Base-by-base conservation (phyloP, 2,888 invertebrate genomes). In the Hyposoter dolosus region DNA sequence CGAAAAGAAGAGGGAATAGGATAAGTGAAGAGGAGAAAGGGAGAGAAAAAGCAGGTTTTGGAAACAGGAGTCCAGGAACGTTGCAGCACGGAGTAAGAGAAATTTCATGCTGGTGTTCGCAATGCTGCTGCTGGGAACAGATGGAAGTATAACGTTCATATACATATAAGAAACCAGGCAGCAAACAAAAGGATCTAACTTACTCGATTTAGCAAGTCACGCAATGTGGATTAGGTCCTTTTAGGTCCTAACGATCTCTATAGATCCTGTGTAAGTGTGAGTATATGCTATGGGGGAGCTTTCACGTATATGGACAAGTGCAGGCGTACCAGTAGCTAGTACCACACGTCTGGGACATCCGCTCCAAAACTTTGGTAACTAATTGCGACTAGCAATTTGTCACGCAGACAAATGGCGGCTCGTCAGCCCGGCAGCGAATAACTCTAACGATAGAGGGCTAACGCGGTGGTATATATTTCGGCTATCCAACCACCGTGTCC, bases 351-450 rank as follows among this genome's bases (percentile, higher is more conserved):
- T 81, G 86, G 86, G 81, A 76, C 90, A 91, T 91, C 90, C 91
- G 90, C 90, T 90, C 91, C 90, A 90, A 89, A 91, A 91, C 91
- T 92, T 91, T 87, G 91, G 88, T 91, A 92, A 92, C 92, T 92
- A 92, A 92, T 92, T 92, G 92, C 92, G 91, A 92, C 91, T 91
- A 90, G 92, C 92, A 91, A 92, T 92, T 92, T 92, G 91, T 92
- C 92, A 92, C 92, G 91, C 90, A 91, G 92, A 92, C 91, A 91
- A 92, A 92, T 92, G 92, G 91, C 90, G 91, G 89, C 90, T 92
- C 92, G 90, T 91, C 90, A 90, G 91, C 81, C 83, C 90, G 88
- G 89, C 87, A 84, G 88, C 89, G 89, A 88, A 65, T 65, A 89
- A 87, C 89, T 83, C 83, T 56, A 60, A 68, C 71, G 79, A 60